Base-by-base conservation (phyloP, 2,113 vertebrate species). In the Podiceps cristatus region DNA sequence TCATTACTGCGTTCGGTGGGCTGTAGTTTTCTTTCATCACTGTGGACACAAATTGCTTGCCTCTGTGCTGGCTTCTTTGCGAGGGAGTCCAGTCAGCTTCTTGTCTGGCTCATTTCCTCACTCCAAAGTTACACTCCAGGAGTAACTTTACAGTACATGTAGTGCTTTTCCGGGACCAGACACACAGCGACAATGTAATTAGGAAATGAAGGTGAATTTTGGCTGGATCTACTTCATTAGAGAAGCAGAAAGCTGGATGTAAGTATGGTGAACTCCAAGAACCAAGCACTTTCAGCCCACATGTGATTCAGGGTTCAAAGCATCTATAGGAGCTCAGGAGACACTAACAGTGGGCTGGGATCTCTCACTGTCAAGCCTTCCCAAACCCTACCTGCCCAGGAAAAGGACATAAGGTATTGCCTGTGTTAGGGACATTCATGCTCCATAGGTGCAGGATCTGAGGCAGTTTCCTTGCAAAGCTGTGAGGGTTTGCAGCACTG, bases 381-480 rank as follows among this genome's bases (percentile, higher is more conserved):
- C 15, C 42, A 74, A 71, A 55, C 2, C 9, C 22, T 33, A 9
- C 11, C 5, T 47, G 28, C 13, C 5, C 16, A 87, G 3, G 6
- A 50, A 83, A 10, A 19, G 13, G 1, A 20, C 1, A 1, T 23
- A 64, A 79, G 2, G 11, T n/a, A 16, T 52, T 71, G 4, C 6
- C 28, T 0, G 0, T 31, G 16, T 22, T 69, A 31, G 58, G 50
- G 18, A 45, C 8, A 9, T 58, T 59, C 0, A 0, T 31, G 11
- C 2, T 13, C 12, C 28, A 9, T 7, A 62, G 4, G 14, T 62
- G 31, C 20, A 62, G 68, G 45, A 77, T 5, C 20, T 71, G 84
- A 55, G 28, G 14, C 9, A 55, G 45, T 73, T 73, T 86, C 33
- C 19, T 81, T 55, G 45, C 19, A 55, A 69, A 78, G 13, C 31